These are phyloP conservation scores for Nephotettix cincticeps DNA, from an alignment of 1,140 invertebrate species.

Conservation along the genomic window DNA sequence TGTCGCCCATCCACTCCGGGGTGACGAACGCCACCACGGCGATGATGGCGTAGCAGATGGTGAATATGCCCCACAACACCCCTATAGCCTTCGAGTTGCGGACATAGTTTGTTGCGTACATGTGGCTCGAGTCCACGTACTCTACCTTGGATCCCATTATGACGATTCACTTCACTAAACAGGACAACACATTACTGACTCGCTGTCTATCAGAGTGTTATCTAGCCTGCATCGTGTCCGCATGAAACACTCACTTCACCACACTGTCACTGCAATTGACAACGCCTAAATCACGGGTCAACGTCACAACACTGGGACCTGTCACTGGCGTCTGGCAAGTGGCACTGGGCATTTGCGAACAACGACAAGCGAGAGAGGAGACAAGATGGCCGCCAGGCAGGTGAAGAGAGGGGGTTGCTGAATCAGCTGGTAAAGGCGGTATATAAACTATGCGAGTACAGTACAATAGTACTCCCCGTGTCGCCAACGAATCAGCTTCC, in stretches of 20 bases:
- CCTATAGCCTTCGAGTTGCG: conserved; percentile 95
- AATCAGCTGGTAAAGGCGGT: too few relatives aligned
- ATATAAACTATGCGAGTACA: too few relatives aligned
- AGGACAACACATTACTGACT: background rate
- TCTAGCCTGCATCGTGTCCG: too few relatives aligned
- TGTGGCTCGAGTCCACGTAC: conserved; percentile 84
- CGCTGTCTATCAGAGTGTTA: too few relatives aligned
- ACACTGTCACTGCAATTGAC: too few relatives aligned
- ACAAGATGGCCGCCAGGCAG: conserved; percentile 13
- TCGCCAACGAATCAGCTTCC: too few relatives aligned
- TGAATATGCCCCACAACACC: conserved; percentile 95
- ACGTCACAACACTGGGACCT: too few relatives aligned
- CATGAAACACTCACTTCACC: background rate
- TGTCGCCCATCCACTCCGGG: conserved; percentile 85
- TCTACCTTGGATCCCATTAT: conserved; percentile 86
- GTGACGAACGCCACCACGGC: conserved; percentile 92
- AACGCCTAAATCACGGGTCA: too few relatives aligned
- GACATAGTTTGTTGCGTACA: conserved; percentile 90
- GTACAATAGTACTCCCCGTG: too few relatives aligned
- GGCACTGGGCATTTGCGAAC: too few relatives aligned
- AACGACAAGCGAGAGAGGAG: background rate
- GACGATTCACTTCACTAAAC: background rate
- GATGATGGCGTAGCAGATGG: conserved; percentile 95
- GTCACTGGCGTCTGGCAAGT: too few relatives aligned
- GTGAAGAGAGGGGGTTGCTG: background rate